phyloP scores from a whole-genome alignment of 2,113 vertebrate species.

The Psittacus erithacus region DNA sequence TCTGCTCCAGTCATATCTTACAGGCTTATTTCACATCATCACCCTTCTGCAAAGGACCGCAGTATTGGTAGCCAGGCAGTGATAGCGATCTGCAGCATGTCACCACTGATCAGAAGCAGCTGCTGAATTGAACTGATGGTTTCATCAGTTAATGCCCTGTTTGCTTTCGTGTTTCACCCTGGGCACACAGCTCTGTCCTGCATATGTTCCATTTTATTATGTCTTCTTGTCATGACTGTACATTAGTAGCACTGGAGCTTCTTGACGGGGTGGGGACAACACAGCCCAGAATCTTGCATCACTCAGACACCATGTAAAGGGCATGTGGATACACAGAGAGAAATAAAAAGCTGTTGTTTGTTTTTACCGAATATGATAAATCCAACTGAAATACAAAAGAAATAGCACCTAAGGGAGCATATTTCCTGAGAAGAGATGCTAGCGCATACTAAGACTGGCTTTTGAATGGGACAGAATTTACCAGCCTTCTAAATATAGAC shows the following conservation, averaged over 20 bases:
- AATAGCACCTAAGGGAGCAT: neutral
- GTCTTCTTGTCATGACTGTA: neutral
- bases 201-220: neutral
- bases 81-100: neutral
- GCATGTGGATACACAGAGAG: neutral
- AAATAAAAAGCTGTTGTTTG: neutral
- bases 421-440: neutral
- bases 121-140: neutral
- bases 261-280: rapidly evolving
- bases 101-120: neutral
- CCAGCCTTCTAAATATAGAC: neutral
- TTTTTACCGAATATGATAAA: neutral
- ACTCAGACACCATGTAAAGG: neutral
- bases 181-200: neutral
- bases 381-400: neutral
- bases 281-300: neutral
- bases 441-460: neutral
- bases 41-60: neutral
- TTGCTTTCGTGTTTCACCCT: neutral
- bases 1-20: neutral
- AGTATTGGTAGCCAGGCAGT: neutral
- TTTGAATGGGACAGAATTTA: neutral
- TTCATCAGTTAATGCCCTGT: neutral
- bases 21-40: neutral
- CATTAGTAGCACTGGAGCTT: neutral